A percentile compares a stretch with the other conserved stretches of the same genome.
phyloP scores from a whole-genome alignment of 2,113 vertebrate species.

The Cathartes aura region DNA sequence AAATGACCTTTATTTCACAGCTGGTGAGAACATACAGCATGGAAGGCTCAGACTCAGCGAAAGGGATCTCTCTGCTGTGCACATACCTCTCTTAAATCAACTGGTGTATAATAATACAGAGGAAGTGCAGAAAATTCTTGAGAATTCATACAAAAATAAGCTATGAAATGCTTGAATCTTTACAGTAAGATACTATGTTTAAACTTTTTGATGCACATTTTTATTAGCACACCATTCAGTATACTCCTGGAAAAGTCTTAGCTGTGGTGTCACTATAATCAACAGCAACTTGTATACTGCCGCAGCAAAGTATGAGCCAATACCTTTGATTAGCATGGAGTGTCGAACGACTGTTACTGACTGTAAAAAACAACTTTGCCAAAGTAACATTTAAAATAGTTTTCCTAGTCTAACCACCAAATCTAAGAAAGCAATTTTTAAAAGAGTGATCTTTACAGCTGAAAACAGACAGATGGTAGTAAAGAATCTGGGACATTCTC shows the following conservation, averaged over 20 bases:
- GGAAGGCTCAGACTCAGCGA: not conserved
- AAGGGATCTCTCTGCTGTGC: not conserved
- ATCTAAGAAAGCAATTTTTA: slow-evolving; percentile 60
- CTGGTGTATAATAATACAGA: not conserved
- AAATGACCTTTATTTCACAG: slow-evolving; percentile 6
- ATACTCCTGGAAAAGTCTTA: not conserved
- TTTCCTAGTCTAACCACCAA: slow-evolving; percentile 53
- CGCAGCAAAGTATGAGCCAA: slow-evolving; percentile 52
- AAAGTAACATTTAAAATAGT: slow-evolving; percentile 61
- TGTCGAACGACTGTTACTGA: slow-evolving; percentile 44
- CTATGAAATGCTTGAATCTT: not conserved
- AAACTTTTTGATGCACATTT: slow-evolving; percentile 7
- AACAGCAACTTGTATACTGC: slow-evolving; percentile 32
- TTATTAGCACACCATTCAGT: slow-evolving; percentile 17
- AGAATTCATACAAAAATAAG: not conserved
- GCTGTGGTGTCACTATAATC: not conserved
- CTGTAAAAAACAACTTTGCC: slow-evolving; percentile 30
- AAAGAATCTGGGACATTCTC: slow-evolving; percentile 72
- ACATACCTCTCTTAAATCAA: not conserved
- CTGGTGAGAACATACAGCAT: not conserved
- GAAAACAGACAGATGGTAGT: slow-evolving; percentile 74
- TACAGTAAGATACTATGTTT: not conserved
- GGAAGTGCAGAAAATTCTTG: not conserved
- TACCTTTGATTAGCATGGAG: slow-evolving; percentile 67
- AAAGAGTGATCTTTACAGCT: slow-evolving; percentile 65